Base-by-base conservation (phyloP, 2,113 vertebrate species). In the Carettochelys insculpta region DNA sequence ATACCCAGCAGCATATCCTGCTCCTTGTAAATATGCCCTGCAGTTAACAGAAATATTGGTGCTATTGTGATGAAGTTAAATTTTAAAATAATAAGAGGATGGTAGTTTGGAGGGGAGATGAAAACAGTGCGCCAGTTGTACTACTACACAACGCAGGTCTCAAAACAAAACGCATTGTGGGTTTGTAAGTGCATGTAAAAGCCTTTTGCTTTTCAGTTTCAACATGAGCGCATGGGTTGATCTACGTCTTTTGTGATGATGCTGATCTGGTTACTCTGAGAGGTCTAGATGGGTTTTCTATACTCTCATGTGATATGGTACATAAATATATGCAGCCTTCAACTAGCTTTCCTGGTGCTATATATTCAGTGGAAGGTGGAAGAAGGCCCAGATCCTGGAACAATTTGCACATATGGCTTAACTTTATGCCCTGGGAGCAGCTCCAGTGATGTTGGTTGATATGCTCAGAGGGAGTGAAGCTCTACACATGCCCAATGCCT, bases 1-100 rank as follows among this genome's bases (percentile, higher is more conserved):
- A 97, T 96, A 97, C 95, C 95, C 94, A 80, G 77, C 92, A 96
- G 95, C 96, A 94, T 95, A 97, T 97, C 97, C 97, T 96, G 95
- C 96, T 96, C 82, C 77, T 82, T 94, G 5, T 3, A 92, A 93
- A 90, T 84, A 81, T 14, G 92, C 86, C 86, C 95, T 95, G 94
- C 91, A 96, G 93, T 53, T 92, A 88, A 77, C 80, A 94, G 95
- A 95, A 96, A 90, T 96, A 96, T 92, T 92, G 85, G 90, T 79
- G 84, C 81, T 89, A 95, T 95, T 95, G 92, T 96, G 89, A 89
- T 77, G 77, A 92, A 95, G 73, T 5, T 79, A 90, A 93, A 51
- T 61, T 86, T 94, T 91, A 93, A 96, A 96, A 94, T 96, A 96
- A 95, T 93, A 89, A 52, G 83, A 20, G 90, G 93, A 43, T 1